Evolutionary conservation across 2,888 invertebrate genomes (phyloP).

Genomic region (Bhutanitis thaidina): DNA sequence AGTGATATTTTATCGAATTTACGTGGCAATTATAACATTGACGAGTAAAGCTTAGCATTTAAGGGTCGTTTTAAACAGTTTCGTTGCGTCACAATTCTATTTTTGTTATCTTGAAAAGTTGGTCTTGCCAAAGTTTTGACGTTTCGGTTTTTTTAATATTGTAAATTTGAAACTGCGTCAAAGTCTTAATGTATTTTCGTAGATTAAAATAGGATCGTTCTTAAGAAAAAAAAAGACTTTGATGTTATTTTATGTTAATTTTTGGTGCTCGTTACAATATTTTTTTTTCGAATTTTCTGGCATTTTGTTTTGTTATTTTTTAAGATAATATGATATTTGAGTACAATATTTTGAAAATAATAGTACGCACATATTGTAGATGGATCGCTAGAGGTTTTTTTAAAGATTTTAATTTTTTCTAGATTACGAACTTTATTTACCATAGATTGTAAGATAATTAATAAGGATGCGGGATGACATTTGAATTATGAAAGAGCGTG

Average conservation of each 20-base stretch:
- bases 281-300: constrained; percentile 33
- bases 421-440: constrained; percentile 41
- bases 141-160: constrained; percentile 20
- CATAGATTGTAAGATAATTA: constrained; percentile 38
- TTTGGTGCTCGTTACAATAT: constrained; percentile 46
- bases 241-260: constrained; percentile 26
- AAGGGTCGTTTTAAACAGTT: constrained; percentile 31
- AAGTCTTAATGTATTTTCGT: constrained; percentile 17
- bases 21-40: constrained; percentile 55
- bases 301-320: constrained; percentile 30
- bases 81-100: constrained; percentile 38
- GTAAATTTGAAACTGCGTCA: constrained; percentile 18
- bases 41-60: constrained; percentile 34
- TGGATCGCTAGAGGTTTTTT: constrained; percentile 32
- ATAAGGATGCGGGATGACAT: constrained; percentile 43
- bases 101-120: constrained; percentile 31
- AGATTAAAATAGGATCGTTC: constrained; percentile 23
- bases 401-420: constrained; percentile 23
- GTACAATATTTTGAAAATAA: constrained; percentile 30
- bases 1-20: constrained; percentile 75
- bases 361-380: constrained; percentile 33
- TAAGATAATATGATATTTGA: constrained; percentile 24
- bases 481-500: constrained; percentile 46
- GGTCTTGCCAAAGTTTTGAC: constrained; percentile 59
- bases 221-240: constrained; percentile 25